Evolutionary conservation across 2,113 vertebrate species (phyloP).

Genomic region (Rafetus swinhoei): DNA sequence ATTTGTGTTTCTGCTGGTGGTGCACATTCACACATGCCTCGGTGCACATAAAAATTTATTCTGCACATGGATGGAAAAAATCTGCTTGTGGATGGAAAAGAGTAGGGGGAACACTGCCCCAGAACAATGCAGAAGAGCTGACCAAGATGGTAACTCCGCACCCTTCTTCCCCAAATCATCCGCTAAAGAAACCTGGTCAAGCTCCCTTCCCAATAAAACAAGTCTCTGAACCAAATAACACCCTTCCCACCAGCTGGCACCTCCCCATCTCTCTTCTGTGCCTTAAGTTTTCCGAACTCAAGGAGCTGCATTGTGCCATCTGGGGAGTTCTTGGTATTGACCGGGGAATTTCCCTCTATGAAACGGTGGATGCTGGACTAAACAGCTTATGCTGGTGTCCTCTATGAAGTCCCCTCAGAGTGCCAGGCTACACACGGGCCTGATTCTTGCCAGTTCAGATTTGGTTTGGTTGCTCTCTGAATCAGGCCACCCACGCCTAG

Average conservation of each 20-base stretch:
- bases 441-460: background rate
- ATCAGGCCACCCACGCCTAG: background rate
- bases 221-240: background rate
- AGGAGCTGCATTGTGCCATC: background rate
- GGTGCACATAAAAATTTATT: no score
- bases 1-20: no score
- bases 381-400: background rate
- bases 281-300: background rate
- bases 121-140: background rate
- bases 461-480: background rate
- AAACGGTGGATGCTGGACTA: background rate
- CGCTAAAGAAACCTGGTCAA: background rate
- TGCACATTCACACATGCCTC: no score
- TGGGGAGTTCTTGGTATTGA: background rate
- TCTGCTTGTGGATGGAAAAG: no score
- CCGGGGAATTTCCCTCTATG: background rate
- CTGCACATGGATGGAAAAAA: no score
- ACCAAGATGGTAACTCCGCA: background rate
- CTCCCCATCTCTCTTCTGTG: background rate
- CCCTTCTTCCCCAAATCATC: background rate
- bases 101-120: no score
- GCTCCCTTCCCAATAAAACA: background rate
- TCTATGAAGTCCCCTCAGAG: background rate
- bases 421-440: background rate
- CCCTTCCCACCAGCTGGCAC: background rate